These are phyloP conservation scores for Leucopsar rothschildi DNA, from an alignment of 2,113 vertebrate genomes.

Conservation along the genomic window DNA sequence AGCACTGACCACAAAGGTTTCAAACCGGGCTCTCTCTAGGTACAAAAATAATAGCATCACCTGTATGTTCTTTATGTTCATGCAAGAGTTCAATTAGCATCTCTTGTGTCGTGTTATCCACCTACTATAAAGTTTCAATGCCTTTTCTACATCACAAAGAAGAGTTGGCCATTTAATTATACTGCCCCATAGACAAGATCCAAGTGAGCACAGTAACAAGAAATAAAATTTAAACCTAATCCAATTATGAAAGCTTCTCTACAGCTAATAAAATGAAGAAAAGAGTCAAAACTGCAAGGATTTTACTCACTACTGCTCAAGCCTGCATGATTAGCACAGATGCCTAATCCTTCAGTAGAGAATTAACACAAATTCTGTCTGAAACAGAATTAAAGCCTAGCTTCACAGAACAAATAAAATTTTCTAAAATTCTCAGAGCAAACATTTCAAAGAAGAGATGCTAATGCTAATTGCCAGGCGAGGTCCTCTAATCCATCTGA, in stretches of 20 bases:
- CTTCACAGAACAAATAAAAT: neutral
- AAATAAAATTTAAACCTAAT: neutral
- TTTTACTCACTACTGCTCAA: neutral
- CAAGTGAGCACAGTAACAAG: neutral
- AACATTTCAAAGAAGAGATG: neutral
- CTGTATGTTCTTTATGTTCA: conserved; percentile 3
- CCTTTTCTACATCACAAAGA: conserved; percentile 9
- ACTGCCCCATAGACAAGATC: neutral
- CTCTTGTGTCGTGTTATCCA: neutral
- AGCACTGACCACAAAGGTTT: conserved; percentile 30
- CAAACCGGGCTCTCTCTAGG: conserved; percentile 32
- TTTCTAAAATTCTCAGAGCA: neutral
- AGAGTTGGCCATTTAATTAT: conserved; percentile 3
- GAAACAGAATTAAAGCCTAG: neutral
- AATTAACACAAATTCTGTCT: neutral
- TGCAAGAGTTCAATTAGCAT: conserved; percentile 19
- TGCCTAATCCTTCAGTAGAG: neutral
- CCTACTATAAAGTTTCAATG: neutral
- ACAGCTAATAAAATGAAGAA: neutral
- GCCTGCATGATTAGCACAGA: neutral
- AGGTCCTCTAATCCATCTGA: neutral
- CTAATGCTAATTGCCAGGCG: neutral
- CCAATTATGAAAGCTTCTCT: neutral
- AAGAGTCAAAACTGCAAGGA: neutral
- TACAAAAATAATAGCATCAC: conserved; percentile 63